Conservation (phyloP, 2,113 vertebrate genomes). For the Eurystomus gularis region DNA sequence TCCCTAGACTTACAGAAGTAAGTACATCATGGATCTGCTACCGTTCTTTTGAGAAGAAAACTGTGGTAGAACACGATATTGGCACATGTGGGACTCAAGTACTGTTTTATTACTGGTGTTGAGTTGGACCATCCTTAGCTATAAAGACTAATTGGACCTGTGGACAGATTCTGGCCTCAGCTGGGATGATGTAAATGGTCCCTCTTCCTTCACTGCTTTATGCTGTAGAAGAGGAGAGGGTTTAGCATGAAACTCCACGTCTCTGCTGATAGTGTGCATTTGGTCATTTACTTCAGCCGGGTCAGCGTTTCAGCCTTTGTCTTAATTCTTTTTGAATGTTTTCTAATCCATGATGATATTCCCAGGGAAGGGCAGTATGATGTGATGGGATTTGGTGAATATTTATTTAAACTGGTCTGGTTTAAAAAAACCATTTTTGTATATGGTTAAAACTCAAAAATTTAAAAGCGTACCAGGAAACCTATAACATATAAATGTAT, state of each 20-base stretch:
- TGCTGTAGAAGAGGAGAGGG: not conserved
- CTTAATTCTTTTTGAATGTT: conserved; percentile 16
- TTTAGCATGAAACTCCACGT: not conserved
- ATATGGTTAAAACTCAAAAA: not conserved
- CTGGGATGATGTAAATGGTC: not conserved
- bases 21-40: rapidly evolving
- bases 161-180: not conserved
- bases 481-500: not conserved
- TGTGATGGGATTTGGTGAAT: not conserved
- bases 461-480: not conserved
- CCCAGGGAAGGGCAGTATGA: not conserved
- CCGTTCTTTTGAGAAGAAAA: not conserved
- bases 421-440: not conserved
- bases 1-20: not conserved
- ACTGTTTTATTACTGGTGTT: not conserved
- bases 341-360: not conserved
- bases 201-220: not conserved
- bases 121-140: not conserved
- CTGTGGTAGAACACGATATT: not conserved
- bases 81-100: not conserved
- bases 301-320: not conserved
- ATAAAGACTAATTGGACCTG: not conserved
- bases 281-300: not conserved
- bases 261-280: not conserved
- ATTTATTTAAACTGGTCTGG: not conserved